phyloP scores from a whole-genome alignment of 2,113 vertebrate species.

The Tiliqua scincoides region DNA sequence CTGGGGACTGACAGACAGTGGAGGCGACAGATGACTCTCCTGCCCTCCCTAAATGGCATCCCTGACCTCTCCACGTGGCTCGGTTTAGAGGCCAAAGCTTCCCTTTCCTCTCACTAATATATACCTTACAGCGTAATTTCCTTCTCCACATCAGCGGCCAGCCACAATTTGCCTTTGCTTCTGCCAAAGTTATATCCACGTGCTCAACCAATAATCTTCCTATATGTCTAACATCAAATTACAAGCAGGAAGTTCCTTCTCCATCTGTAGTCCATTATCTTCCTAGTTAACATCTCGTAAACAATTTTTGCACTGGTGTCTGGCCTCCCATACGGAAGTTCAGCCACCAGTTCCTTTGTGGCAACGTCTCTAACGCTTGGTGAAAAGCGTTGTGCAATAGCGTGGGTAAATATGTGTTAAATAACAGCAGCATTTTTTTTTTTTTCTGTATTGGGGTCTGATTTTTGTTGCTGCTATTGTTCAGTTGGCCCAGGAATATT shows the following conservation, averaged over 20 bases:
- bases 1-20: not conserved
- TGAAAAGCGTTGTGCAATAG: not conserved
- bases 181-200: slow-evolving; percentile 60
- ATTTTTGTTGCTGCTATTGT: not conserved
- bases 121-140: slow-evolving; percentile 41
- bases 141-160: slow-evolving; percentile 24
- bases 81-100: slow-evolving; percentile 33
- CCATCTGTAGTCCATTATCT: slow-evolving; percentile 64
- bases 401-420: not conserved
- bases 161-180: slow-evolving; percentile 64
- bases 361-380: no score
- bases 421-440: not conserved
- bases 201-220: slow-evolving; percentile 58
- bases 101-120: slow-evolving; percentile 53
- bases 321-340: not conserved
- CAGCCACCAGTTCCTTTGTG: not conserved
- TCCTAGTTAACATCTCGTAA: slow-evolving; percentile 32
- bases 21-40: no score
- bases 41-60: not conserved
- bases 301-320: slow-evolving; percentile 23
- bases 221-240: slow-evolving; percentile 66
- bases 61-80: slow-evolving; percentile 16
- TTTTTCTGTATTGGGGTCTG: not conserved
- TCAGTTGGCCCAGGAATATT: not conserved
- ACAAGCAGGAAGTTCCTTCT: slow-evolving; percentile 54